phyloP scores from a whole-genome alignment of 2,113 vertebrate species.

The Falco punctatus region DNA sequence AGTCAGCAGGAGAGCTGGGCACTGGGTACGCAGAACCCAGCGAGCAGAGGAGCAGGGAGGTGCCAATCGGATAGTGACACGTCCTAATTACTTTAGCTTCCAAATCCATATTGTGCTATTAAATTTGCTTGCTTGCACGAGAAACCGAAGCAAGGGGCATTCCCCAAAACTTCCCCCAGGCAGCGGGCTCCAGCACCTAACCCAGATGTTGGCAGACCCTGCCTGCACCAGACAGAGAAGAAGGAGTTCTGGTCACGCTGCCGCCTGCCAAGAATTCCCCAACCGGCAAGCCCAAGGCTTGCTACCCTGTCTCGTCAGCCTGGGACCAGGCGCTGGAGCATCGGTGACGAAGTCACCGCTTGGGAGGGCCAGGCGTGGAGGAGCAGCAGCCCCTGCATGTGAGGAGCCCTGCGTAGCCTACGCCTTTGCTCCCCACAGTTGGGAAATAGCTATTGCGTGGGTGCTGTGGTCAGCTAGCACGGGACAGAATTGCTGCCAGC shows the following conservation, averaged over 20 bases:
- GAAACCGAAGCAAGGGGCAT: conserved; percentile 26
- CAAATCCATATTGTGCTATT: background rate
- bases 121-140: background rate
- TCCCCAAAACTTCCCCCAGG: background rate
- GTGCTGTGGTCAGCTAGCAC: background rate
- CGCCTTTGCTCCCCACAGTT: background rate
- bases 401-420: background rate
- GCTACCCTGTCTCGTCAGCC: background rate
- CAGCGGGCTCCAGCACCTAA: background rate
- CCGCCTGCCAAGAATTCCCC: background rate
- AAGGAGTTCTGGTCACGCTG: background rate
- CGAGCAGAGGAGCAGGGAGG: background rate
- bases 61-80: background rate
- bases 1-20: conserved; percentile 20
- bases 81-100: background rate
- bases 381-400: fast-evolving
- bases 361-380: background rate
- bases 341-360: background rate
- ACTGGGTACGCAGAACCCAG: background rate
- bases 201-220: background rate
- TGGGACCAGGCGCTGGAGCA: background rate
- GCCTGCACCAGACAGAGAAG: background rate
- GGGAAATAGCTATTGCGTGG: background rate
- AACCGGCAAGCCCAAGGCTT: background rate
- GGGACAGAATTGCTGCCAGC: background rate